A percentile compares a stretch with the other conserved stretches of the same genome.
These are phyloP conservation scores for Gymnocephalus cernua DNA, from an alignment of 2,113 vertebrate species.

Conservation along the genomic window DNA sequence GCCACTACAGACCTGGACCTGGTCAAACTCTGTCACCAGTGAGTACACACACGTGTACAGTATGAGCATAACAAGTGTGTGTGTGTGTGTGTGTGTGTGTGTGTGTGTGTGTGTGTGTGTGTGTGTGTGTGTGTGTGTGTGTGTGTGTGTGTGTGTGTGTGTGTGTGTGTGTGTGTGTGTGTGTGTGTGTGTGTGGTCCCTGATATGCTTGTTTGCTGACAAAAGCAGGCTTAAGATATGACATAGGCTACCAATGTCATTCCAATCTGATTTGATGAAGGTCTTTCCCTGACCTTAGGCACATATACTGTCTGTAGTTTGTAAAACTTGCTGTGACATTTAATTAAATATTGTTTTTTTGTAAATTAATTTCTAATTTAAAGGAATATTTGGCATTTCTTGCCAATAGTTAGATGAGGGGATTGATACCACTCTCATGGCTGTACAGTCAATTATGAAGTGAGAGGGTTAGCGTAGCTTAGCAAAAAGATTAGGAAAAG, in stretches of 20 bases:
- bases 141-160: too few species aligned
- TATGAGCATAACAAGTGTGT: background rate
- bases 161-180: too few species aligned
- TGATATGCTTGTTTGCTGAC: constrained; percentile 10
- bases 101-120: too few species aligned
- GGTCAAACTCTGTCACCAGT: constrained; percentile 99
- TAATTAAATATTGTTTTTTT: background rate
- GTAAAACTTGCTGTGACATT: background rate
- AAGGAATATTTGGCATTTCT: background rate
- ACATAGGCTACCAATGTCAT: background rate
- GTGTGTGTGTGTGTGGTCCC: background rate
- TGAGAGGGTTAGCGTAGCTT: background rate
- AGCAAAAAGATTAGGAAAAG: background rate
- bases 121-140: background rate
- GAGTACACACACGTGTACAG: constrained; percentile 78
- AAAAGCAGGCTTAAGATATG: background rate
- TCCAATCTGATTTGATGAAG: constrained; percentile 2
- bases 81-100: too few species aligned
- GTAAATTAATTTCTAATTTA: background rate
- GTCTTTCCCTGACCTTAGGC: background rate
- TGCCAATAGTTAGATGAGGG: too few species aligned
- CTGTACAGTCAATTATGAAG: background rate
- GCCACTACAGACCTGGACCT: constrained; percentile 98
- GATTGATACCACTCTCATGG: background rate
- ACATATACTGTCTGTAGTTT: background rate